Base-by-base conservation (phyloP, 30 jellyfish, hydroid and myxozoan species). In the Hydractinia symbiolongicarpus region DNA sequence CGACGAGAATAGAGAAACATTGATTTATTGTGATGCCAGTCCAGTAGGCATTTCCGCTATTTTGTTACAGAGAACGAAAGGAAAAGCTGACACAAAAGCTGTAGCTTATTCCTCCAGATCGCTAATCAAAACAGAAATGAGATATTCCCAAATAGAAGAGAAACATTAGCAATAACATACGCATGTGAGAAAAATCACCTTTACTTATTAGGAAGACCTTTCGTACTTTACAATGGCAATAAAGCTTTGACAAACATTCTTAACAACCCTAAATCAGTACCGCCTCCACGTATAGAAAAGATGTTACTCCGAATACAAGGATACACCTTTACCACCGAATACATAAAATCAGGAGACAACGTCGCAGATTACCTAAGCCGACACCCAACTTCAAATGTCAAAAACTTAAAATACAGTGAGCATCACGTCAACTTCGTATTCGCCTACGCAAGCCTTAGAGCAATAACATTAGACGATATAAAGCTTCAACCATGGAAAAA, bases 231-330 rank as follows among this genome's bases (percentile, higher is more conserved):
- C 66, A 72, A 53, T 20, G 81, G 4, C 62, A 5, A 72, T 52
- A 72, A 72, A 72, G 81, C 81, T 7, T 72, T 30, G 51, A 17
- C 51, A 72, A 6, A 72, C 62, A 72, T 20, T 8, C n/a, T 72
- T 7, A 72, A 72, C 62, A 64, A 64, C 40, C 86, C 87, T 19
- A 79, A 62, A n/a, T 49, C 86, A 9, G 58, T 85, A 17, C 71
- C 51, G 17, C 86, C 86, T 15, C 84, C 30, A 44, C 70, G 86
- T 57, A 64, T 56, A 55, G 86, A 79, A 57, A 40, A 78, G n/a
- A 30, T 79, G 58, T 56, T 76, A 56, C 50, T 76, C 16, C 86
- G 84, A 20, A 16, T 79, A 56, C 84, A 76, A 49, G 75, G 84
- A 50, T 76, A 76, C 60, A 19, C 17, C 77, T 76, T 40, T 56